Evolutionary conservation across 2,888 invertebrate species (phyloP).

Genomic region (Oligia strigilis): DNA sequence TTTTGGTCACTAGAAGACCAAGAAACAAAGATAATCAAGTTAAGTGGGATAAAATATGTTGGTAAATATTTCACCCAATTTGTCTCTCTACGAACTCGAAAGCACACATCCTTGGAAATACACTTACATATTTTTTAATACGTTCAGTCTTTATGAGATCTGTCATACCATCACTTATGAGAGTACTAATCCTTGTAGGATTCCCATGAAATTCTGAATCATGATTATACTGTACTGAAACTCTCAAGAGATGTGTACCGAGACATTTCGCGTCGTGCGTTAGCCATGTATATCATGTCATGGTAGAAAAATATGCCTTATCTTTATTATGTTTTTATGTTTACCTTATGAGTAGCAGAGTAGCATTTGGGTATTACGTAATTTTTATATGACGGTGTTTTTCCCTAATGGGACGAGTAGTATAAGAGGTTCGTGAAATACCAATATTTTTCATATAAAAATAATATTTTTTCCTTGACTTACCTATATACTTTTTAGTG

Average conservation of each 20-base stretch:
- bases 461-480: not conserved
- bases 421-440: slow-evolving; percentile 10
- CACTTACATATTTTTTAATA: not conserved
- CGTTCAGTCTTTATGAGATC: not conserved
- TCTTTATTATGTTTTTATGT: slow-evolving; percentile 60
- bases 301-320: slow-evolving; percentile 54
- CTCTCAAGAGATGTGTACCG: slow-evolving; percentile 57
- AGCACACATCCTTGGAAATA: too few species aligned
- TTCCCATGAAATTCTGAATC: slow-evolving; percentile 54
- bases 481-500: not conserved
- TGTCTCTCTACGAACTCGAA: not conserved
- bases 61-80: not conserved
- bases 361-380: slow-evolving; percentile 46
- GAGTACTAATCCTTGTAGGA: slow-evolving; percentile 37
- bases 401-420: slow-evolving; percentile 25
- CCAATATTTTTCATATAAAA: slow-evolving; percentile 4
- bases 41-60: too few species aligned
- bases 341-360: slow-evolving; percentile 46
- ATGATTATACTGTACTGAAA: slow-evolving; percentile 62
- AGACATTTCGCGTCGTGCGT: slow-evolving; percentile 49
- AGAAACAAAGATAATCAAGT: too few species aligned
- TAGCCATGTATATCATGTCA: slow-evolving; percentile 23
- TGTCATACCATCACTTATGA: slow-evolving; percentile 3
- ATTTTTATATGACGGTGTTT: slow-evolving; percentile 50
- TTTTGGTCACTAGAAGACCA: too few species aligned